phyloP scores from a whole-genome alignment of 2,113 vertebrate genomes.

The Antechinus flavipes region DNA sequence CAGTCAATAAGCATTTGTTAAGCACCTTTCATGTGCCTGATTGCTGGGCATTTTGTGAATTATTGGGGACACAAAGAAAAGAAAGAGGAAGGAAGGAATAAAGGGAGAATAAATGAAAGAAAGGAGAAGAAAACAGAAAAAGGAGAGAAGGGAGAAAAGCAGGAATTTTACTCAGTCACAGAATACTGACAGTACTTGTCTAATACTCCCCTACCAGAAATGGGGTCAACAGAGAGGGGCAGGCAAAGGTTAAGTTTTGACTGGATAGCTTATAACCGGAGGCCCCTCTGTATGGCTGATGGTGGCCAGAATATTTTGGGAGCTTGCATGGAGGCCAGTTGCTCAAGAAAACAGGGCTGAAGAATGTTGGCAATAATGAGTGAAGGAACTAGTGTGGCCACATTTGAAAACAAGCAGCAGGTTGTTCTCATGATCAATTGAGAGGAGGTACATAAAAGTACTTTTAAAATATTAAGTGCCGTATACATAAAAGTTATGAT shows the following conservation, averaged over 20 bases:
- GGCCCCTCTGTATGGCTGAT: not conserved
- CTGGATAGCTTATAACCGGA: not conserved
- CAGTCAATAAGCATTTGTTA: fast-evolving
- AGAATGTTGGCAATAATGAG: not conserved
- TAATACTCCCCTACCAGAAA: not conserved
- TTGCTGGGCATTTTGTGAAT: fast-evolving
- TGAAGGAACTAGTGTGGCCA: not conserved
- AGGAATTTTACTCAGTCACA: not conserved
- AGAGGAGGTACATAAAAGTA: not conserved
- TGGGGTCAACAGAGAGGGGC: not conserved
- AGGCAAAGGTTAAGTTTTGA: not conserved
- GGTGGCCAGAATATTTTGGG: not conserved
- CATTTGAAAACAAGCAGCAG: not conserved
- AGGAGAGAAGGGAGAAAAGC: not conserved
- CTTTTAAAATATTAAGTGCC: not conserved
- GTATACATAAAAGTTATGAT: not conserved
- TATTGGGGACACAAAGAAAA: not conserved
- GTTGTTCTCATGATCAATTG: not conserved
- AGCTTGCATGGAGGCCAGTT: not conserved
- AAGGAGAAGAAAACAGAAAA: not conserved
- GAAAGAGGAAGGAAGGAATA: not conserved
- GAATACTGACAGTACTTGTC: not conserved
- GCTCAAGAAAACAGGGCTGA: not conserved
- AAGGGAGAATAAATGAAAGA: not conserved
- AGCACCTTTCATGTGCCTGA: fast-evolving